Conservation (phyloP, 1,140 invertebrate genomes). For the Varroa destructor region DNA sequence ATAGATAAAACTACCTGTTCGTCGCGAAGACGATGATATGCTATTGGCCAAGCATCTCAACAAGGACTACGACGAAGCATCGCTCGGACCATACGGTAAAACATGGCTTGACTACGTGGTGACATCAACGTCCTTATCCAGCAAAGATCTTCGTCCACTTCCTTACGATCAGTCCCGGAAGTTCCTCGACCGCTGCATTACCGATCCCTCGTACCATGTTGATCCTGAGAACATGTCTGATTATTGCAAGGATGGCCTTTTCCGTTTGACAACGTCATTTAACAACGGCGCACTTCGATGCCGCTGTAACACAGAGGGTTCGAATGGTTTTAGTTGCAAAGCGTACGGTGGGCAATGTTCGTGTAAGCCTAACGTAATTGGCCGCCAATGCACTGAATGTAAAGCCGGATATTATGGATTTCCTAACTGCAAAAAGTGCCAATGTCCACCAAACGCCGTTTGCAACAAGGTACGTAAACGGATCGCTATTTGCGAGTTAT, state of each 20-base stretch:
- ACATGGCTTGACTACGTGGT: constrained; percentile 15
- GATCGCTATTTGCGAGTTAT: constrained; percentile 30
- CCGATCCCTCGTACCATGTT: neutral
- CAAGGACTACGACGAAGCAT: neutral
- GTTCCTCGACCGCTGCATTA: constrained; percentile 7
- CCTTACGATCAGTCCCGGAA: constrained; percentile 10
- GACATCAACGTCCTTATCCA: neutral
- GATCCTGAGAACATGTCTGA: constrained; percentile 41
- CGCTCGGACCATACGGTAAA: neutral
- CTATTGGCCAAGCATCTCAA: constrained; percentile 10
- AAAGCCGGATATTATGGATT: constrained; percentile 85
- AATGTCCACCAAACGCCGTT: constrained; percentile 64
- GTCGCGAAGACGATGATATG: constrained; percentile 13
- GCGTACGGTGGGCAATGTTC: constrained; percentile 89
- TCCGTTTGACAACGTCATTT: constrained; percentile 83
- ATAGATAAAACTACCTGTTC: constrained; percentile 1
- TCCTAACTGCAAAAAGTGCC: constrained; percentile 75
- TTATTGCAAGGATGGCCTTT: constrained; percentile 76
- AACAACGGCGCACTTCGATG: constrained; percentile 82
- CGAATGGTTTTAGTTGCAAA: constrained; percentile 64
- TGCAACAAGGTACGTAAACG: constrained; percentile 58
- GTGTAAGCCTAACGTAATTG: constrained; percentile 85
- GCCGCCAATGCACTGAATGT: constrained; percentile 73
- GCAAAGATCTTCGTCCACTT: neutral
- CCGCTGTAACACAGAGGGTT: constrained; percentile 75